Evolutionary conservation across 2,888 invertebrate species (phyloP).

Genomic region (Ecdyonurus torrentis): DNA sequence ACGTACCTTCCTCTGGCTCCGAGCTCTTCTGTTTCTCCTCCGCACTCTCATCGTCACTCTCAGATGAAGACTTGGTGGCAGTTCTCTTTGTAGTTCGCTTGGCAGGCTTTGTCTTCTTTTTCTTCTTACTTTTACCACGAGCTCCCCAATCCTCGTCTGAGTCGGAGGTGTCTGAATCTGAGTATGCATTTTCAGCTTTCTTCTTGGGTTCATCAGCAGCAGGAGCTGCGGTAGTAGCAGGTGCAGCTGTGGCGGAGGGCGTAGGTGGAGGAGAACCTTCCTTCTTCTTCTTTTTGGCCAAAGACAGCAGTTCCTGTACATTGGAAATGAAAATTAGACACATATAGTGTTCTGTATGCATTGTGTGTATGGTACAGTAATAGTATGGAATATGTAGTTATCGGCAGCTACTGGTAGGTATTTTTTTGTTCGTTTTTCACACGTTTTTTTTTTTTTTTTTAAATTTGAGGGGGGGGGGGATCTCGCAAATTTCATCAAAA

Average conservation of each 20-base stretch:
- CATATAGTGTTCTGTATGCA: too few species aligned
- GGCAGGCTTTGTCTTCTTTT: conserved; percentile 25
- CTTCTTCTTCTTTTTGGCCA: conserved; percentile 60
- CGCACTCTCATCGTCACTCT: conserved; percentile 27
- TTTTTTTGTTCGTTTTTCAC: too few species aligned
- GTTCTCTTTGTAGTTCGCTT: conserved; percentile 25
- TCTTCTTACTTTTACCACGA: conserved; percentile 24
- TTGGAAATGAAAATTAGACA: too few species aligned
- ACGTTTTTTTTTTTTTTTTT: too few species aligned
- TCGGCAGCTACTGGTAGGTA: too few species aligned
- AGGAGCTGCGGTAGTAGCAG: conserved; percentile 13
- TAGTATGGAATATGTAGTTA: too few species aligned
- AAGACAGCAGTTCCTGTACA: conserved; percentile 57
- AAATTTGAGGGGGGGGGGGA: too few species aligned
- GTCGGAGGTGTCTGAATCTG: conserved; percentile 32
- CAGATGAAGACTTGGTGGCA: conserved; percentile 20
- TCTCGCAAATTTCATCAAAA: too few species aligned
- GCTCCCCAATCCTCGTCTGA: conserved; percentile 34
- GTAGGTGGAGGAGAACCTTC: not conserved
- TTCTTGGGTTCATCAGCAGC: conserved; percentile 12
- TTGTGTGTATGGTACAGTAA: too few species aligned
- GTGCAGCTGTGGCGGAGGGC: conserved; percentile 12
- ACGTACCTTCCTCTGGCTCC: conserved; percentile 73
- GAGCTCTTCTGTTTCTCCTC: conserved; percentile 31
- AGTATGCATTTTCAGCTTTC: conserved; percentile 17